These are phyloP conservation scores for Conus canariensis DNA, from an alignment of 2,888 invertebrate genomes.

Conservation along the genomic window DNA sequence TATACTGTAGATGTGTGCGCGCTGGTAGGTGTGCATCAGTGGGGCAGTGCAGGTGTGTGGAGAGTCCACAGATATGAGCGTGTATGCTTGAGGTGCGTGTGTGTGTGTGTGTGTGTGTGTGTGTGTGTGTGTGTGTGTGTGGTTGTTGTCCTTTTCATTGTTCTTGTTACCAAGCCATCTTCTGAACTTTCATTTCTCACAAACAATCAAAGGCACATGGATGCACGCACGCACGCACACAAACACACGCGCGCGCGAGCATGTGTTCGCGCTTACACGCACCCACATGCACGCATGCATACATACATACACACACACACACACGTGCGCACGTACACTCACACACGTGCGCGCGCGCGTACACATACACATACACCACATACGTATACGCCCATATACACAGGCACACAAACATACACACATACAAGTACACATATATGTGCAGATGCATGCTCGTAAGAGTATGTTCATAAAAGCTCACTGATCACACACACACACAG, in stretches of 20 bases:
- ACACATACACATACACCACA: background rate
- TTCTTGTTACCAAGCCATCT: too few relatives aligned
- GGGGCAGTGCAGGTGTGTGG: too few relatives aligned
- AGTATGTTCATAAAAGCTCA: too few relatives aligned
- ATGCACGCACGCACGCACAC: background rate
- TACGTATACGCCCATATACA: background rate
- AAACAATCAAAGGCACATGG: background rate
- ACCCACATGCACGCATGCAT: too few relatives aligned
- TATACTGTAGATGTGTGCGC: too few relatives aligned
- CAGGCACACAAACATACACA: background rate
- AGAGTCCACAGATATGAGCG: background rate
- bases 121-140: too few relatives aligned
- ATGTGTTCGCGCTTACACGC: background rate
- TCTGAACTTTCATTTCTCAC: background rate
- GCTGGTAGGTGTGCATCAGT: too few relatives aligned
- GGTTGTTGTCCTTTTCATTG: too few relatives aligned
- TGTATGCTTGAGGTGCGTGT: background rate
- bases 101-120: background rate
- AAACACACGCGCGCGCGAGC: background rate
- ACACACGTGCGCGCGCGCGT: background rate
- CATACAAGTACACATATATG: too few relatives aligned
- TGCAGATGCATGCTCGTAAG: too few relatives aligned
- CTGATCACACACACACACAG: too few relatives aligned
- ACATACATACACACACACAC: too few relatives aligned
- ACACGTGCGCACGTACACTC: background rate